Base-by-base conservation (phyloP, 2,113 vertebrate species). In the Myotis brandtii region DNA sequence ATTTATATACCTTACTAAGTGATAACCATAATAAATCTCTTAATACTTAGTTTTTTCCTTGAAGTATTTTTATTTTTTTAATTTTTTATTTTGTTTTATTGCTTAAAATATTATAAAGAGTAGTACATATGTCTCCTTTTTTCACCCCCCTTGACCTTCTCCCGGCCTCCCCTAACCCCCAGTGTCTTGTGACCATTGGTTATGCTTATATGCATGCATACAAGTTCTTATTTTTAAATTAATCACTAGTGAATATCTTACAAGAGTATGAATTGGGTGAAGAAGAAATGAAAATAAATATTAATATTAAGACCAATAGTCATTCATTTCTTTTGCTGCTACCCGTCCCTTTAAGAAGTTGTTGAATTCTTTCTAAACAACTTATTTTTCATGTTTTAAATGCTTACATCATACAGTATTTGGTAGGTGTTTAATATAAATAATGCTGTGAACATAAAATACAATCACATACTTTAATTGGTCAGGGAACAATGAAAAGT, bases 251-350 rank as follows among this genome's bases (percentile, higher is more conserved):
- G 43, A 88, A 89, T 7, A 91, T 43, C 40, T 50, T 94, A 72
- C 4, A 70, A 83, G n/a, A 80, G 54, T 69, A 76, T 50, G 25
- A 93, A 80, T 37, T 94, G 9, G 6, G 6, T 83, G n/a, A 86
- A 88, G 30, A 4, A 87, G 2, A 96, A 94, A 91, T 81, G 79
- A 89, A 97, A 96, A 52, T 8, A 77, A 69, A 79, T 94, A 80
- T 79, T 69, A 77, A 88, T 73, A 64, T 80, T 86, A 91, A 64
- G 21, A 88, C 4, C 27, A 87, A 76, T 27, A 89, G 6, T 17
- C 12, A 32, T 95, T 95, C 20, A 70, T 83, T 9, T 89, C 62
- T 96, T 76, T 80, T 94, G 6, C 1, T 84, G 9, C 34, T 21
- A 50, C 3, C 6, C 80, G 6, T 89, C 21, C 6, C 20, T 92